Evolutionary conservation across 2,113 vertebrate genomes (phyloP), one percentile per base, ranked within the genome.

Genomic region (Irena cyanogastra): DNA sequence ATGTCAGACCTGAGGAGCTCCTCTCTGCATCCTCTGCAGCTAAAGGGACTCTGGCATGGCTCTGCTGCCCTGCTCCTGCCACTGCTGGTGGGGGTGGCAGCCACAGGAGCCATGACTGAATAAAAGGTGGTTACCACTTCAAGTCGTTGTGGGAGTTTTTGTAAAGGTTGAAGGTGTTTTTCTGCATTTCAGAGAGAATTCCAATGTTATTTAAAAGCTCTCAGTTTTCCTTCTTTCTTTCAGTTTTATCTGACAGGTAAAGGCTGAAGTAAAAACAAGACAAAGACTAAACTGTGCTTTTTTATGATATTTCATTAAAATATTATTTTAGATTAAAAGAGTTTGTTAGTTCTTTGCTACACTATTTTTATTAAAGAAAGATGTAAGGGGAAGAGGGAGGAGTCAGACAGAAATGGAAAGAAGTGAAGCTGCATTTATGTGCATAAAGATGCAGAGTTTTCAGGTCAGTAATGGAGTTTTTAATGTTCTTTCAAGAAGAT

Each of bases 61-160:
- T 69, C 18, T 49, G 20, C 3, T 49, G 7, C 28, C 35, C 63
- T 49, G 7, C 21, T 35, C 2, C 27, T 33, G 26, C 3, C 28
- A 61, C 45, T 20, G 3, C 13, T 2, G 3, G 9, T 26, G 10
- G n/a, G 9, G 18, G 9, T 60, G 23, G 52, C 27, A 56, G 23
- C 13, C 39, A 54, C 31, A 10, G 0, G 2, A 79, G 37, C 19
- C 1, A 0, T 6, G 0, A 2, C 13, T 59, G 50, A 74, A 11
- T 24, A 53, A 72, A 89, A 81, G 10, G 8, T 52, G 15, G 2
- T 42, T 82, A 33, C 45, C 27, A 21, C 31, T 59, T 75, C n/a
- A 8, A 83, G 39, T 16, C 13, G 31, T 24, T 22, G 2, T 5
- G 12, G 13, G 3, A 45, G 22, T 33, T 89, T 79, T 59, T 24